Evolutionary conservation across 2,888 invertebrate genomes (phyloP).

Genomic region (Acleris emargana): DNA sequence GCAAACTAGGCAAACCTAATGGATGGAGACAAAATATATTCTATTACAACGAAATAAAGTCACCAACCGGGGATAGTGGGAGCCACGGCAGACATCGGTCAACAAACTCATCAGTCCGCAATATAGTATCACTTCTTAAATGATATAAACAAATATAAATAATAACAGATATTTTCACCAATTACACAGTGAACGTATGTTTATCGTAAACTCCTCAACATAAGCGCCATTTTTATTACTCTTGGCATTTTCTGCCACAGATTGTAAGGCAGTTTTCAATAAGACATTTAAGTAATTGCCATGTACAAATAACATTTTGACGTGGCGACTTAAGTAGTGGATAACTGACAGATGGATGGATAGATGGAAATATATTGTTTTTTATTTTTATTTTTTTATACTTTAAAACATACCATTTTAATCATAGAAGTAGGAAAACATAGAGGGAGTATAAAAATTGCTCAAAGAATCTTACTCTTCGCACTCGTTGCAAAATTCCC

Average conservation of each 20-base stretch:
- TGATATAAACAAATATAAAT: conserved; percentile 47
- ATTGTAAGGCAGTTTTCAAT: conserved; percentile 20
- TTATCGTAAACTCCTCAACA: conserved; percentile 68
- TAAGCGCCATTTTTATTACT: conserved; percentile 74
- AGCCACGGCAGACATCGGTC: conserved; percentile 83
- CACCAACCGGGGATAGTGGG: conserved; percentile 82
- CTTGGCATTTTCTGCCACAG: conserved; percentile 28
- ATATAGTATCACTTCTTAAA: conserved; percentile 61
- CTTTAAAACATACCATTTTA: no score
- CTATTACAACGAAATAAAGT: conserved; percentile 35
- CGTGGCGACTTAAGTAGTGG: background rate
- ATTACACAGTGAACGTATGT: conserved; percentile 59
- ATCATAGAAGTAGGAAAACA: no score
- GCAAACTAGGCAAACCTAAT: conserved; percentile 16
- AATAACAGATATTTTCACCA: conserved; percentile 44
- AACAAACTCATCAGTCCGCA: conserved; percentile 80
- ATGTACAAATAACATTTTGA: background rate
- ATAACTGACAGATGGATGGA: no score
- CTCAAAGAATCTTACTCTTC: no score
- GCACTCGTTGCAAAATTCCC: no score
- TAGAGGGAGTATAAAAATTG: no score
- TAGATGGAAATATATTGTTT: no score
- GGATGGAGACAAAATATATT: conserved; percentile 23
- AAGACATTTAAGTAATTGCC: conserved; percentile 31
- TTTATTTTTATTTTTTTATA: no score